Evolutionary conservation across 2,797 vertebrate genomes (phyloP), one percentile per base, ranked within the genome.

Genomic region (Sparidentex hasta): DNA sequence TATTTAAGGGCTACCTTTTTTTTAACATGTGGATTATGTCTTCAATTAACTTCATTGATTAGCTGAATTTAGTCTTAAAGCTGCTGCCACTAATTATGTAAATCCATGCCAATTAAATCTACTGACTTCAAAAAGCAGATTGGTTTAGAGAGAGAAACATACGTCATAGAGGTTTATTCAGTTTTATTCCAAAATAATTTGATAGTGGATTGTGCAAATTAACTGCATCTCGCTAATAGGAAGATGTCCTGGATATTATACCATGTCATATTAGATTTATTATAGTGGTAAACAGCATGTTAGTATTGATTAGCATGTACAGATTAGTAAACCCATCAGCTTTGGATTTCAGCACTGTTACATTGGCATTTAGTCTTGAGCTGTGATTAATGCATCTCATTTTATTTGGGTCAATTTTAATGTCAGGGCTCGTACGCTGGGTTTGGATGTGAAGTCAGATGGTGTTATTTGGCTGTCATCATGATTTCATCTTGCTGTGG

Each of bases 401-500:
- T 76, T 78, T 82, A 80, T 59, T 57, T 65, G 54, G 80, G 56
- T 61, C 67, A 33, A 52, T 41, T 57, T 27, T 52, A 46, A 80
- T 67, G 29, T 48, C 57, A n/a, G 65, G 38, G 46, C 75, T 65
- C 67, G 38, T 58, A 54, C 8, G 55, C 65, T 65, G 65, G 43
- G 68, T 80, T 79, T 79, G 76, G 70, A 80, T 11, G 2, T 63
- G 52, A 41, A 78, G 74, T 87, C 71, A 54, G 67, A 70, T 47
- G 63, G 46, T 74, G 54, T 78, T 74, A 84, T 67, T 88, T 72
- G 67, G 52, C 65, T 86, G 76, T 83, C 81, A 85, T 80, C 71
- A 71, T 77, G 62, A 87, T 73, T 79, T 85, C 65, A 84, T 78
- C 75, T 69, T 11, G 57, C 70, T 50, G 66, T 65, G 83, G 63